Conservation (phyloP, 2,113 vertebrate genomes). For the Brachyhypopomus occidentalis region DNA sequence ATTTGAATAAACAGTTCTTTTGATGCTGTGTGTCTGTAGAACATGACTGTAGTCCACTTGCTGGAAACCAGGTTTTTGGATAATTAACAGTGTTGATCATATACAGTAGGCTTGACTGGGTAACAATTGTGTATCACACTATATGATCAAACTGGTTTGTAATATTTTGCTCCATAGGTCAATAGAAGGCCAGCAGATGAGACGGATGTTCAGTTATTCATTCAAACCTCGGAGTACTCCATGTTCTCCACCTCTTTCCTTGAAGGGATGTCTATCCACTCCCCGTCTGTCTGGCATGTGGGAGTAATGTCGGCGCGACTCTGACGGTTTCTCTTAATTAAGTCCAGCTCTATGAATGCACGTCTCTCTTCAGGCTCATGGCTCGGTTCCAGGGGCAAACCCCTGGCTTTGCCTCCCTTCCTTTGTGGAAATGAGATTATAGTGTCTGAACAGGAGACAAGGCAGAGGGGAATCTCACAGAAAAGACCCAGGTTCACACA, state of each 20-base stretch:
- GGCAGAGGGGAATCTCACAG: background rate
- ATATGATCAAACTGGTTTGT: too few species aligned
- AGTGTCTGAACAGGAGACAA: constrained; percentile 19
- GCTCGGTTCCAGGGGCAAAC: constrained; percentile 13
- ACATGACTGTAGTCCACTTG: background rate
- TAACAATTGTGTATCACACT: too few species aligned
- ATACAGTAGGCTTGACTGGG: background rate
- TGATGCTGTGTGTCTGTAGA: background rate
- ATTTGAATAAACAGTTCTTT: background rate
- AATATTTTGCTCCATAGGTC: too few species aligned
- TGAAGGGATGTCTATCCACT: background rate
- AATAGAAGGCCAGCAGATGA: background rate
- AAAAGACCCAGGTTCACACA: background rate
- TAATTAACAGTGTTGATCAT: background rate
- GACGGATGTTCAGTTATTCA: background rate
- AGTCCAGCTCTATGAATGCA: constrained; percentile 1
- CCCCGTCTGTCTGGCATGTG: background rate
- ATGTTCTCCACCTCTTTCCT: background rate
- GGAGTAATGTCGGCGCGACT: background rate
- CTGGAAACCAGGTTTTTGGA: background rate
- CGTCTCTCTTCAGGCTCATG: background rate
- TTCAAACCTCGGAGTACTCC: background rate
- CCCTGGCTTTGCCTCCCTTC: background rate
- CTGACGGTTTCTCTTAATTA: constrained; percentile 36
- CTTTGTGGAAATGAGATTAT: constrained; percentile 8